Evolutionary conservation across 1,140 invertebrate species (phyloP).

Genomic region (Drosophila biarmipes): DNA sequence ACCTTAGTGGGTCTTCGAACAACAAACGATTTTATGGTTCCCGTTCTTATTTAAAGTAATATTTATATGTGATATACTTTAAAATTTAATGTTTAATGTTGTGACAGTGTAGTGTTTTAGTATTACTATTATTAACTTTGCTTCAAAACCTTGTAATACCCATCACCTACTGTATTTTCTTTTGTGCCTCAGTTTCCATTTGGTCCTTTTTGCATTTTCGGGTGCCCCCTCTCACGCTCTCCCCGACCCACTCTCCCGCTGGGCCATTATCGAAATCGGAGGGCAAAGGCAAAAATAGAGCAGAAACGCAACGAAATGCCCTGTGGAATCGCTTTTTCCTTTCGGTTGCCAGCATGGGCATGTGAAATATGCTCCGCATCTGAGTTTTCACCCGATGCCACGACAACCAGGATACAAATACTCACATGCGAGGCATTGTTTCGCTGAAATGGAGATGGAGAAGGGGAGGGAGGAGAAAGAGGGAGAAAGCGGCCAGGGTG

Average conservation of each 20-base stretch:
- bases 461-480: neutral
- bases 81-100: no score
- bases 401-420: constrained; percentile 35
- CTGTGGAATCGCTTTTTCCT: constrained; percentile 43
- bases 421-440: constrained; percentile 35
- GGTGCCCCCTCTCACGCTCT: constrained; percentile 35
- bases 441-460: constrained; percentile 50
- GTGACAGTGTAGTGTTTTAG: no score
- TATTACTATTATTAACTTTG: neutral
- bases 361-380: constrained; percentile 59
- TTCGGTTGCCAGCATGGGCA: constrained; percentile 32
- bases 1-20: no score
- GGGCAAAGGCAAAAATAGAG: constrained; percentile 14
- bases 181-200: constrained; percentile 4
- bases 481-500: constrained; percentile 7
- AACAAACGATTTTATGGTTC: neutral
- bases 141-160: neutral
- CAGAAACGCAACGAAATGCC: constrained; percentile 34
- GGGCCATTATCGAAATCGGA: constrained; percentile 59
- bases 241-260: constrained; percentile 45
- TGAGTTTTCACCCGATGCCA: constrained; percentile 42
- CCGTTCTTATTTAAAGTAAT: no score
- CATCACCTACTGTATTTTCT: constrained; percentile 28
- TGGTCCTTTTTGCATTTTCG: constrained; percentile 20
- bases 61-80: no score